Base-by-base conservation (phyloP, 2,888 invertebrate species). In the Drosophila anomalata region DNA sequence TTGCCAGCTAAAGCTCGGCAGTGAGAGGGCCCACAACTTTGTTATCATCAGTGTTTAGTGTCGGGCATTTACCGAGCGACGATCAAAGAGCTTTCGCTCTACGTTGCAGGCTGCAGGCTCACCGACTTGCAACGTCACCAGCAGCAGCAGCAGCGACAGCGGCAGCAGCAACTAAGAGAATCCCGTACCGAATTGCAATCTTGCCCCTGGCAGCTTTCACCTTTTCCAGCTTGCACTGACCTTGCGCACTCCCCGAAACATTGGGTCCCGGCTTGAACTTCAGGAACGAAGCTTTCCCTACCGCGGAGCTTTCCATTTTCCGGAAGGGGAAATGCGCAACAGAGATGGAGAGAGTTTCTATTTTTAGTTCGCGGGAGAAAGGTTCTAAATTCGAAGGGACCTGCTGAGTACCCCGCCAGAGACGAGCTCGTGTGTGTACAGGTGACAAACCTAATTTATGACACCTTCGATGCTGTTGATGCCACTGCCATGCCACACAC, bases 141-240 rank as follows among this genome's bases (percentile, higher is more conserved):
- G 62, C 52, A 69, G 77, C 77, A 59, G 33, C 41, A 59, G 33
- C 41, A 41, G 20, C 12, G 20, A 22, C 44, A 44, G 77, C 75
- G 55, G 33, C 33, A 41, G 41, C 17, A 31, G 44, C 44, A 44
- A 24, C 36, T 39, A 29, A 50, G 20, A 36, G 67, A 44, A 47
- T 41, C 31, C 47, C 39, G 26, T 41, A 50, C 39, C 55, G 44
- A 69, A 46, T 46, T 51, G 41, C 52, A 36, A 36, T 47, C 48
- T 29, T 20, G 52, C 75, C 74, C 75, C 77, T 65, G 57, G 39
- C 80, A 77, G 70, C 77, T 67, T 75, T 56, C 65, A 77, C 70
- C 83, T 82, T 73, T 69, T 67, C 56, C 84, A 89, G 79, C 85
- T 77, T 88, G 88, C 87, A 86, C 86, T 89, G 86, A 89, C 86